A percentile compares a stretch with the other conserved stretches of the same genome.
These are phyloP conservation scores for Platycheirus albimanus DNA, from an alignment of 2,888 invertebrate genomes.

Conservation along the genomic window DNA sequence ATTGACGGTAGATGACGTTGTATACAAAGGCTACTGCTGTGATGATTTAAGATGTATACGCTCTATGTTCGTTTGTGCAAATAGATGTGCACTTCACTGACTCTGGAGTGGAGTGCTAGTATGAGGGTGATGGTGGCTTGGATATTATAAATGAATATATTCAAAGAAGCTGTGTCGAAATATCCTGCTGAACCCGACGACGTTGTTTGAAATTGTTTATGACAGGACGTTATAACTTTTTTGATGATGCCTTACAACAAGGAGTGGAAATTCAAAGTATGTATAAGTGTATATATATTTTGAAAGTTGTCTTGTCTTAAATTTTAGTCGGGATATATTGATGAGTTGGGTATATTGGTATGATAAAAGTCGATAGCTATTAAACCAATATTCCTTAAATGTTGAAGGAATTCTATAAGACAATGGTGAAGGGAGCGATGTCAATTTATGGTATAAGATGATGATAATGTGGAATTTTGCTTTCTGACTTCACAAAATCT, in stretches of 20 bases:
- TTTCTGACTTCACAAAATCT: too few relatives aligned
- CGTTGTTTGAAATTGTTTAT: constrained; percentile 66
- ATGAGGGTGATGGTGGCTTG: too few relatives aligned
- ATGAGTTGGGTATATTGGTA: constrained; percentile 18
- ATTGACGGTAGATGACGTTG: constrained; percentile 28
- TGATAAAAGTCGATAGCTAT: neutral
- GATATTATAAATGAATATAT: neutral
- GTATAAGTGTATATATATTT: neutral
- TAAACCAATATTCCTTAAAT: neutral
- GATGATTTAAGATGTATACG: constrained; percentile 47
- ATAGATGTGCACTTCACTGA: constrained; percentile 47
- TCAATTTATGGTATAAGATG: too few relatives aligned
- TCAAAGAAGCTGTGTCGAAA: constrained; percentile 25
- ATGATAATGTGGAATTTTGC: too few relatives aligned
- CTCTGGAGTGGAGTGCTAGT: too few relatives aligned
- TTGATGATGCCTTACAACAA: constrained; percentile 38
- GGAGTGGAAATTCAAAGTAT: too few relatives aligned
- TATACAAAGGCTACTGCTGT: constrained; percentile 40
- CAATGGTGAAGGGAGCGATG: too few relatives aligned
- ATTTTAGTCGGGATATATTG: constrained; percentile 29
- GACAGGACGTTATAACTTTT: constrained; percentile 73
- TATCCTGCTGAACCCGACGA: constrained; percentile 45
- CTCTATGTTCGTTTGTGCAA: constrained; percentile 42
- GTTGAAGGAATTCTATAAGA: neutral
- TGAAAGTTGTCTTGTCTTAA: neutral